Evolutionary conservation across 1,140 invertebrate genomes (phyloP), one percentile per base, ranked within the genome.

Genomic region (Drosophila pseudoananassae): DNA sequence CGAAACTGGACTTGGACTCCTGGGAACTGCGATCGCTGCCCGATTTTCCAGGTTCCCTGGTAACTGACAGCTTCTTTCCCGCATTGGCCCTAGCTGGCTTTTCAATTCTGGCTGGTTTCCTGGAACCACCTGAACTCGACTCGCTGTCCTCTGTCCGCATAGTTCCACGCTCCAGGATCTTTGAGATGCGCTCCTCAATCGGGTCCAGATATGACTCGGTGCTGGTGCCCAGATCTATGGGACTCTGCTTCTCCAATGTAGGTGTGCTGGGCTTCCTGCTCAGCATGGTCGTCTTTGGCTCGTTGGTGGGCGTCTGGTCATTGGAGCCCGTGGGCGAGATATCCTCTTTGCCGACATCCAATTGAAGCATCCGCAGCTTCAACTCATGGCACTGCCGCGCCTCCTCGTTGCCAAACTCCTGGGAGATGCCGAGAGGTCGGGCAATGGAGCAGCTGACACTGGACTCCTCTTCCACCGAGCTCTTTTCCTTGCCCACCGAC

Each of bases 381-480:
- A 92, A 65, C 50, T 92, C 91, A 12, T 70, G 47, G n/a, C 91
- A 88, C 92, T 93, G 90, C 91, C 93, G 90, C 83, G 93, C 79
- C 92, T 94, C 75, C 93, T 92, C 72, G 20, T 94, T 94, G 68
- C 94, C 94, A 60, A 95, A 94, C 78, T 94, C 94, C 89, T 96
- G 95, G 7, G 95, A 96, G 60, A 96, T 95, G 2, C 96, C 96
- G 56, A 96, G 92, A 0, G 95, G 95, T 56, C 95, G 93, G 12
- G 95, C 95, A 74, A 96, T 96, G 0, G 95, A 96, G 90, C 95
- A 96, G 69, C 95, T 96, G 4, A 95, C 94, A 78, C 95, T 96
- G 3, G 96, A 96, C 58, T 96, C 95, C 74, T 96, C 96, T 52
- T 95, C 95, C 27, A 95, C 93, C 1, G 93, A 94, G 83, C 93